Base-by-base conservation (phyloP, 1,140 invertebrate species). In the Magallana angulata region DNA sequence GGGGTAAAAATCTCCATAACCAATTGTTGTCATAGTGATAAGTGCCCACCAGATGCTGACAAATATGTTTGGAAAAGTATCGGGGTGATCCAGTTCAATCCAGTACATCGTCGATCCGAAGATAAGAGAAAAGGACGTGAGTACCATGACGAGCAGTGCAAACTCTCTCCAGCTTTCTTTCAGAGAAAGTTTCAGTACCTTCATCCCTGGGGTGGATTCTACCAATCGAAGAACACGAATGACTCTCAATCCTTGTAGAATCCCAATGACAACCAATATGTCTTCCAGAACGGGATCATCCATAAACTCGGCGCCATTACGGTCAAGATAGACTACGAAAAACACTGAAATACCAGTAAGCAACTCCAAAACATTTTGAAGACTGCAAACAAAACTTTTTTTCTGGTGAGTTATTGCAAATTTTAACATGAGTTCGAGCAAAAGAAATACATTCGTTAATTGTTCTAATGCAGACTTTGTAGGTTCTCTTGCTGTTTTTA, bases 11-110 rank as follows among this genome's bases (percentile, higher is more conserved):
- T 95, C 95, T 24, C 95, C 95, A 89, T 95, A 95, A 7, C 95
- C 95, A 11, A 95, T 95, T 1, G 95, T 95, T 81, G 95, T 95
- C 94, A 95, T 95, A 82, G 96, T 96, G 87, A 96, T 95, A 8
- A 95, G 91, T 6, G 95, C 94, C 95, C 95, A 96, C 95, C 95
- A 96, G 0, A 93, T 86, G 1, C 88, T 90, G 24, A 86, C 14
- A 59, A 90, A 90, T n/a, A 91, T 86, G 58, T 85, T 89, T 14
- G 86, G 48, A 85, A 92, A 92, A 3, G 86, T 87, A 16, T 84
- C 58, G 81, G 82, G 58, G 5, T 57, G 9, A 14, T 84, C 57
- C 16, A 84, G 57, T 56, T 84, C 82, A 18, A 58, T 16, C 57
- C 59, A 84, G 30, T 57, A 84, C 24, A 84, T 84, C 1, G 30